Conservation (phyloP, 2,113 vertebrate species). For the Silurus meridionalis region DNA sequence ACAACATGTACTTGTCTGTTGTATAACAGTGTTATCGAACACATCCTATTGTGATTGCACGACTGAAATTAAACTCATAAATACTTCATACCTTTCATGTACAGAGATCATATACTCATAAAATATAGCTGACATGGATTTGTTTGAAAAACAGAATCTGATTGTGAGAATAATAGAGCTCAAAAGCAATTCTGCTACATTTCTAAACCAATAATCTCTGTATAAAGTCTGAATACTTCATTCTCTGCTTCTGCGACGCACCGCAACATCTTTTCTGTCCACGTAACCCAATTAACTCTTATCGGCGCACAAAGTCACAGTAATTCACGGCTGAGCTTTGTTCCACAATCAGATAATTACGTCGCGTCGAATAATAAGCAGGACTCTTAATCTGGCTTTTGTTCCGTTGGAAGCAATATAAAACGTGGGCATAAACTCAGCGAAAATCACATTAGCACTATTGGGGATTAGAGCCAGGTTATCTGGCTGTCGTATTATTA, state of each 20-base stretch:
- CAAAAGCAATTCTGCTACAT: neutral
- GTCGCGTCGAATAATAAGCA: constrained; percentile 14
- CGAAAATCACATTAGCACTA: constrained; percentile 33
- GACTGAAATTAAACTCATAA: neutral
- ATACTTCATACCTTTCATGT: neutral
- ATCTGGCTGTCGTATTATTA: neutral
- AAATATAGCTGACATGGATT: neutral
- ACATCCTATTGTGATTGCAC: neutral
- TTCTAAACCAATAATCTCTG: constrained; percentile 1
- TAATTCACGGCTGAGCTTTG: constrained; percentile 24
- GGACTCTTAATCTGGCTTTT: constrained; percentile 38
- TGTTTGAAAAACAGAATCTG: neutral
- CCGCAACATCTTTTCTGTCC: constrained; percentile 11
- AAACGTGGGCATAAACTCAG: constrained; percentile 31
- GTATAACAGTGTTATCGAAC: no score
- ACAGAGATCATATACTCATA: neutral
- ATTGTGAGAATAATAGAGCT: neutral
- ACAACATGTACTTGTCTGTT: neutral
- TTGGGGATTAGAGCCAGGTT: constrained; percentile 26
- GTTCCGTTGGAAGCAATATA: constrained; percentile 30
- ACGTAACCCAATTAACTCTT: constrained; percentile 40
- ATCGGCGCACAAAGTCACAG: constrained; percentile 34
- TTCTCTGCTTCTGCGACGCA: neutral
- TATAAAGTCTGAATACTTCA: neutral
- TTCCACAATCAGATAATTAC: constrained; percentile 35